Conservation (phyloP, 2,113 vertebrate genomes). For the Danio rerio region GRCz12tu NC_133178.1:23320001-23320500, state of each 20-base stretch:
- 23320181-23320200: slow-evolving; percentile 63
- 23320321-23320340: slow-evolving; percentile 44
- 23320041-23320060: slow-evolving; percentile 60
- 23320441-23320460: too few species aligned
- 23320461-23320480: too few species aligned
- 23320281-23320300: slow-evolving; percentile 50
- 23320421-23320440: too few species aligned
- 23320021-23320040: too few species aligned
- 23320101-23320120: slow-evolving; percentile 62
- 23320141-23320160: slow-evolving; percentile 69
- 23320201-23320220: not conserved
- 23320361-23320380: too few species aligned
- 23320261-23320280: slow-evolving; percentile 60
- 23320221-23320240: not conserved
- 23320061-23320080: slow-evolving; percentile 72
- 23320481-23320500: too few species aligned
- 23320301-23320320: slow-evolving; percentile 55
- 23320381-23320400: too few species aligned
- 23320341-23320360: slow-evolving; percentile 20
- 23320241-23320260: slow-evolving; percentile 7
- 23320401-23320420: too few species aligned
- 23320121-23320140: slow-evolving; percentile 20
- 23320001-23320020: not conserved
- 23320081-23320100: slow-evolving; percentile 68
- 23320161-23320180: slow-evolving; percentile 61